Evolutionary conservation across 2,113 vertebrate species (phyloP), one percentile per base, ranked within the genome.

Genomic region (Halichoeres trimaculatus): DNA sequence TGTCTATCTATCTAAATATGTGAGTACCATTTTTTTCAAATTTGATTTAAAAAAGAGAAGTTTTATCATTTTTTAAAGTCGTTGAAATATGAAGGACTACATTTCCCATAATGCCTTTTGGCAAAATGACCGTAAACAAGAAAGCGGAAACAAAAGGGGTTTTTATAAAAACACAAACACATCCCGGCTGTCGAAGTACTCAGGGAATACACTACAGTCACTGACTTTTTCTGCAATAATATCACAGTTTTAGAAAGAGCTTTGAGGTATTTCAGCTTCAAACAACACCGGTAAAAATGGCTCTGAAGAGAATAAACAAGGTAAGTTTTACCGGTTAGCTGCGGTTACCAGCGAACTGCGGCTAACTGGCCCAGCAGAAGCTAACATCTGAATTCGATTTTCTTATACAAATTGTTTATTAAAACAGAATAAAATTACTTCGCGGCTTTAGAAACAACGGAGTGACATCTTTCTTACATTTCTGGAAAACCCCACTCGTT

Each of bases 231-330:
- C 50, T 24, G 51, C 51, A 71, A 52, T 60, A 65, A 54, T 4
- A 52, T 0, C 23, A 11, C 45, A 1, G 22, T 9, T 51, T 2
- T 24, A 61, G 4, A n/a, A 56, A 24, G 35, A 11, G 22, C 63
- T 14, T 13, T 3, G 17, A 20, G 35, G 35, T 34, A 60, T 45
- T 13, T 5, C 43, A 50, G 72, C 24, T 57, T 53, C 35, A 30
- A 52, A 56, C 53, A 1, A 16, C 57, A 24, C 17, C 73, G 24
- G 52, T 16, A 40, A 81, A 16, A 50, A 89, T 89, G 88, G 88
- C 88, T 23, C 63, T 84, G 43, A 89, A 87, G 41, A 87, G 85
- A 81, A 89, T 89, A 80, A 72, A 87, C 45, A 89, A 83, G 88
- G 88, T 89, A 72, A 66, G 76, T 77, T 45, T 54, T 10, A 73